These are phyloP conservation scores for Sebastes hubbsi DNA, from an alignment of 2,797 vertebrate species.

Conservation along the genomic window DNA sequence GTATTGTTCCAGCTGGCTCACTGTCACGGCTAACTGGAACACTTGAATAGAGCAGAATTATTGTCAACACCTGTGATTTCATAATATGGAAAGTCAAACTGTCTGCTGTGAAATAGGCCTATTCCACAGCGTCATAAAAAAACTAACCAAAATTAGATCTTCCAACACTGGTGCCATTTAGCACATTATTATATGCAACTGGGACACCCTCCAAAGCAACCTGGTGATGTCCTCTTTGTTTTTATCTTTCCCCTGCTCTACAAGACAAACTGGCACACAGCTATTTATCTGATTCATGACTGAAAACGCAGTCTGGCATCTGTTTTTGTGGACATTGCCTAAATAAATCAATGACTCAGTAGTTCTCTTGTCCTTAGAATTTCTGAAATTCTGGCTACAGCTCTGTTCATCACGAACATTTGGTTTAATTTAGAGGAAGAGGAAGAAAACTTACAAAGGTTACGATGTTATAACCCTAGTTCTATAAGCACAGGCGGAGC, in stretches of 20 bases:
- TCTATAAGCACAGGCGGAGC: too few relatives aligned
- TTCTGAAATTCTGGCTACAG: too few relatives aligned
- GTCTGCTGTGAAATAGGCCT: background rate
- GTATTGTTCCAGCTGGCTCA: background rate
- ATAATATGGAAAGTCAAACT: background rate
- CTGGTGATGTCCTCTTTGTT: background rate
- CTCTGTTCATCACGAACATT: background rate
- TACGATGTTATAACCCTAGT: accelerated
- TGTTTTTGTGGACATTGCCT: background rate
- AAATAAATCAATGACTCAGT: background rate
- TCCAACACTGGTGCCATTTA: background rate
- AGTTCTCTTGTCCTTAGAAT: background rate
- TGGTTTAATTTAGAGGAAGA: background rate
- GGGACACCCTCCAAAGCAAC: background rate
- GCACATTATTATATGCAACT: background rate
- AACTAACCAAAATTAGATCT: background rate
- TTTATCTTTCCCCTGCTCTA: background rate
- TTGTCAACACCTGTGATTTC: background rate
- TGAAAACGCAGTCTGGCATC: background rate
- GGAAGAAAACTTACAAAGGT: too few relatives aligned
- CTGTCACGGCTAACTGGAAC: background rate
- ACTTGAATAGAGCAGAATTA: background rate
- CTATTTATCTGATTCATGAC: background rate
- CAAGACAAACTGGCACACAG: background rate
- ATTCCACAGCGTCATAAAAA: background rate